Evolutionary conservation across 1,140 invertebrate species (phyloP).

Genomic region (Drosophila sucinea): DNA sequence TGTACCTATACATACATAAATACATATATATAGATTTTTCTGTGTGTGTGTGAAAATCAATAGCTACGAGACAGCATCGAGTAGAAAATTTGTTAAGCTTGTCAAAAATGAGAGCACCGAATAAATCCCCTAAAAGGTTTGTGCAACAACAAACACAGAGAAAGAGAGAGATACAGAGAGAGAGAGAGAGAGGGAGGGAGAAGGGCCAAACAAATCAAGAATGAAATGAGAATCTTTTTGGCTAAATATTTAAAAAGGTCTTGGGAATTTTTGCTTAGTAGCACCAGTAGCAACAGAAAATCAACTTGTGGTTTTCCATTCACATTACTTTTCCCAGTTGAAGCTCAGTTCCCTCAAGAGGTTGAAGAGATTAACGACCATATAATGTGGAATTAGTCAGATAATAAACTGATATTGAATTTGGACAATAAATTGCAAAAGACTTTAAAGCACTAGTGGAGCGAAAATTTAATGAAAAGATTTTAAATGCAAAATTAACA

Average conservation of each 20-base stretch:
- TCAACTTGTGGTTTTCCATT: slow-evolving; percentile 8
- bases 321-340: neutral
- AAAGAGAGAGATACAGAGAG: neutral
- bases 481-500: too few relatives aligned
- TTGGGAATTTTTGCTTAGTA: slow-evolving; percentile 16
- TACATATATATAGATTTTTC: neutral
- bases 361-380: slow-evolving; percentile 3
- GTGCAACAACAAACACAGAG: neutral
- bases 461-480: too few relatives aligned
- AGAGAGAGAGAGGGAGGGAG: neutral
- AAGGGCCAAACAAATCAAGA: neutral
- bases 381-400: neutral
- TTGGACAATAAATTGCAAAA: neutral
- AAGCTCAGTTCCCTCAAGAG: neutral
- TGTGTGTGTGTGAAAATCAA: slow-evolving; percentile 55
- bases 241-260: slow-evolving; percentile 63
- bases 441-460: too few relatives aligned
- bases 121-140: slow-evolving; percentile 63
- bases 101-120: slow-evolving; percentile 47
- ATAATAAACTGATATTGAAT: slow-evolving; percentile 3
- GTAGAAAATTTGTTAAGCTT: slow-evolving; percentile 39
- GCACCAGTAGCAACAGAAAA: slow-evolving; percentile 6
- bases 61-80: slow-evolving; percentile 41
- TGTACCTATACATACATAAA: neutral
- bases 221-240: slow-evolving; percentile 8